A percentile compares a stretch with the other conserved stretches of the same genome.
Evolutionary conservation across 2,113 vertebrate genomes (phyloP).

Genomic region (Grus americana): DNA sequence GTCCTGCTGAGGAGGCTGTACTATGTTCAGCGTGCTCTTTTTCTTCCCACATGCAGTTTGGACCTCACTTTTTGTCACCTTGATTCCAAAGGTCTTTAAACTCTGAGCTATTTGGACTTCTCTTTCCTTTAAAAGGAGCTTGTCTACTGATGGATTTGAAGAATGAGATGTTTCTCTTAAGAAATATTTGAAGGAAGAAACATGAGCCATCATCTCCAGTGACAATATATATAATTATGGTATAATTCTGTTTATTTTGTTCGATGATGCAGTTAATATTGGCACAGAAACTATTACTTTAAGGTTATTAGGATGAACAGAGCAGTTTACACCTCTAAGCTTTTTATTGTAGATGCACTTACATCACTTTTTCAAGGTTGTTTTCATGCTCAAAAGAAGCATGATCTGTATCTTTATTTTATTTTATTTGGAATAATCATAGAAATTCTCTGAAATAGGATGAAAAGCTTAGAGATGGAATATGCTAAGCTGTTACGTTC

Average conservation of each 20-base stretch:
- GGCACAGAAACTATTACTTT: not conserved
- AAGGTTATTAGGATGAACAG: not conserved
- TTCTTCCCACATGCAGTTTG: not conserved
- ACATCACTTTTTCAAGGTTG: not conserved
- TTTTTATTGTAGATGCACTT: not conserved
- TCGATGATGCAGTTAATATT: not conserved
- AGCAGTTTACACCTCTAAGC: not conserved
- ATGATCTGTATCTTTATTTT: not conserved
- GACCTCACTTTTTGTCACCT: not conserved
- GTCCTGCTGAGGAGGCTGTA: not conserved
- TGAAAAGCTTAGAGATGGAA: not conserved
- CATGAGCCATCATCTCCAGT: not conserved
- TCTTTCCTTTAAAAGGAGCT: not conserved
- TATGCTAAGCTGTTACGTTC: not conserved
- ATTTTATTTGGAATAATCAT: not conserved
- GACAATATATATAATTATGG: not conserved
- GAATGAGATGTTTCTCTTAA: not conserved
- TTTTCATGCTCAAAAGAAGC: not conserved
- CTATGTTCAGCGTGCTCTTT: not conserved
- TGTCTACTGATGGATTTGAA: not conserved
- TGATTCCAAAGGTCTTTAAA: not conserved
- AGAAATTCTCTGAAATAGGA: not conserved
- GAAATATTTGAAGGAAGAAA: not conserved
- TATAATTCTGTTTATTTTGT: not conserved
- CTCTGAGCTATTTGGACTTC: not conserved